These are phyloP conservation scores for Eulemur mongoz DNA, from an alignment of 2,797 vertebrate genomes.

Conservation along the genomic window DNA sequence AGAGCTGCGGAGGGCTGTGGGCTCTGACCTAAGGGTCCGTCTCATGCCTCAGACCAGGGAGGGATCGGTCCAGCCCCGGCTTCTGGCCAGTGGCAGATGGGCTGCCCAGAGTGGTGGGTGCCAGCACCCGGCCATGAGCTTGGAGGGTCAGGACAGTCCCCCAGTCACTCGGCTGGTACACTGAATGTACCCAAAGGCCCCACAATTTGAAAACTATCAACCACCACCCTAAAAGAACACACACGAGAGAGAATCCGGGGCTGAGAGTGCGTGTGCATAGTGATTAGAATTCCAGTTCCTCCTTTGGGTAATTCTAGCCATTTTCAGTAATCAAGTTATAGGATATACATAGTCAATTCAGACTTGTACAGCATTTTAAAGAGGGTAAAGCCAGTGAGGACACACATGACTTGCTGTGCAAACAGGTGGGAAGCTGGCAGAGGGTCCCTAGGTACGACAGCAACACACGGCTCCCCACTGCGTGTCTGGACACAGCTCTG, in stretches of 20 bases:
- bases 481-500: not conserved
- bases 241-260: not conserved
- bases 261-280: fast-evolving
- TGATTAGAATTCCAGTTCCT: not conserved
- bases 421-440: not conserved
- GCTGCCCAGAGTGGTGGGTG: not conserved
- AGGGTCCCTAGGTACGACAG: not conserved
- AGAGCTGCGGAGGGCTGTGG: not conserved
- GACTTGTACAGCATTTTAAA: not conserved
- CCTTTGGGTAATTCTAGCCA: not conserved
- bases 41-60: not conserved
- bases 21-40: not conserved
- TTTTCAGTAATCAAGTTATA: not conserved
- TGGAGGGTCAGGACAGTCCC: not conserved
- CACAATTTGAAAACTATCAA: not conserved
- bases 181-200: not conserved
- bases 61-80: not conserved
- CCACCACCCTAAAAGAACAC: not conserved
- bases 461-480: fast-evolving
- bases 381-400: not conserved
- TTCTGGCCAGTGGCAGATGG: not conserved
- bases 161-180: not conserved
- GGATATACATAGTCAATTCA: not conserved
- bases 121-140: not conserved
- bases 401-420: not conserved